Evolutionary conservation across 2,113 vertebrate genomes (phyloP).

Genomic region (Pao palembangensis): DNA sequence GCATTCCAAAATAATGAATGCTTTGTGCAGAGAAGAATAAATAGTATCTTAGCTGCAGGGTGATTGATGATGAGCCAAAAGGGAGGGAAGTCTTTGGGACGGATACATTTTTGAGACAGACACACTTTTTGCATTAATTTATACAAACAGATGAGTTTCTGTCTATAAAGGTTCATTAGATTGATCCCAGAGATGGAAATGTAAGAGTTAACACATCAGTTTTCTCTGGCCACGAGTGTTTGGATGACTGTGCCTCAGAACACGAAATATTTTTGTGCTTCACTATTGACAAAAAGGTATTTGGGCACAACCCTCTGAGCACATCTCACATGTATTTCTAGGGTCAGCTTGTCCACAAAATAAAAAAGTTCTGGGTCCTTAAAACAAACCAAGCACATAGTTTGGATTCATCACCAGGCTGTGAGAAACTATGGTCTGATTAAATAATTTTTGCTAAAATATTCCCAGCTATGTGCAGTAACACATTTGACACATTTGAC

Average conservation of each 20-base stretch:
- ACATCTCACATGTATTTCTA: conserved; percentile 13
- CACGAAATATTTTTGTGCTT: conserved; percentile 2
- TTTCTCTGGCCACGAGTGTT: conserved; percentile 12
- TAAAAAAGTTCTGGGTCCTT: not conserved
- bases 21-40: conserved; percentile 23
- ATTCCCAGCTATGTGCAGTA: no score
- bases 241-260: conserved; percentile 21
- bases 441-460: no score
- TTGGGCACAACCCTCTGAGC: conserved; percentile 18
- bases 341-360: not conserved
- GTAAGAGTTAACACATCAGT: conserved; percentile 14
- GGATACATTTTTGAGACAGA: conserved; percentile 2
- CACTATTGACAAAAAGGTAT: conserved; percentile 14
- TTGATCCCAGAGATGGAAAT: not conserved
- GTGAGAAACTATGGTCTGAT: no score
- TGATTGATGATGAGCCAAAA: conserved; percentile 26
- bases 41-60: conserved; percentile 17
- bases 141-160: not conserved
- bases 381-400: no score
- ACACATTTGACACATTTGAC: no score
- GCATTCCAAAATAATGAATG: conserved; percentile 33
- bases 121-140: conserved; percentile 4
- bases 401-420: no score
- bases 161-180: not conserved
- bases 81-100: conserved; percentile 1